Evolutionary conservation across 2,888 invertebrate species (phyloP).

Genomic region (Megaustenia siamemsis): DNA sequence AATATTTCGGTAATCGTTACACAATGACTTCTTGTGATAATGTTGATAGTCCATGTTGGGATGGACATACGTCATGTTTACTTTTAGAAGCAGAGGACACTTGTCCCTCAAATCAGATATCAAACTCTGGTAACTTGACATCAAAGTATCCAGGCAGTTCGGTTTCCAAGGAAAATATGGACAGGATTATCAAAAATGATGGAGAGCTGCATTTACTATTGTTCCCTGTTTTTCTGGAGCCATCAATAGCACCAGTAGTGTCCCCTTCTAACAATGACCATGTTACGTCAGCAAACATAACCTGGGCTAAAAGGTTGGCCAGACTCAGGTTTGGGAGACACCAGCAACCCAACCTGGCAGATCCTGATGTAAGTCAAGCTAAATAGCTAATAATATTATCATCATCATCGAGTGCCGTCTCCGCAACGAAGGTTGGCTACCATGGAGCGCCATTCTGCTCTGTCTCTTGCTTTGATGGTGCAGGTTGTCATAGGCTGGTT

Average conservation of each 20-base stretch:
- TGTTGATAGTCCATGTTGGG: conserved; percentile 58
- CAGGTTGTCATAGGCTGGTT: too few species aligned
- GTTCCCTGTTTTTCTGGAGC: background rate
- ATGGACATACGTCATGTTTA: conserved; percentile 57
- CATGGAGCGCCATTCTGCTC: too few species aligned
- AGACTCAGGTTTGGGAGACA: background rate
- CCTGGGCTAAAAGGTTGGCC: background rate
- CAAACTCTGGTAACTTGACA: background rate
- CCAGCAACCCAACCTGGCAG: background rate
- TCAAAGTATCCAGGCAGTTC: background rate
- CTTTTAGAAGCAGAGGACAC: background rate
- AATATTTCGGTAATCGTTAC: conserved; percentile 41
- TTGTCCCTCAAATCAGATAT: background rate
- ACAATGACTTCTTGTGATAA: conserved; percentile 58
- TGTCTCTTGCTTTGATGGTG: too few species aligned
- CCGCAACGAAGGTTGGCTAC: too few species aligned
- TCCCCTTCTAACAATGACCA: background rate
- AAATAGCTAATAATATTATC: too few species aligned
- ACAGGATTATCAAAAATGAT: background rate
- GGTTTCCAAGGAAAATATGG: background rate
- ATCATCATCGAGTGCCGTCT: too few species aligned
- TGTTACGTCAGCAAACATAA: background rate
- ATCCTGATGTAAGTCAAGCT: background rate
- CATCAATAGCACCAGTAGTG: background rate
- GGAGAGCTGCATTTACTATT: background rate